Evolutionary conservation across 30 jellyfish, hydroid and myxozoan genomes (phyloP), one percentile per base, ranked within the genome.

Genomic region (Clytia hemisphaerica): DNA sequence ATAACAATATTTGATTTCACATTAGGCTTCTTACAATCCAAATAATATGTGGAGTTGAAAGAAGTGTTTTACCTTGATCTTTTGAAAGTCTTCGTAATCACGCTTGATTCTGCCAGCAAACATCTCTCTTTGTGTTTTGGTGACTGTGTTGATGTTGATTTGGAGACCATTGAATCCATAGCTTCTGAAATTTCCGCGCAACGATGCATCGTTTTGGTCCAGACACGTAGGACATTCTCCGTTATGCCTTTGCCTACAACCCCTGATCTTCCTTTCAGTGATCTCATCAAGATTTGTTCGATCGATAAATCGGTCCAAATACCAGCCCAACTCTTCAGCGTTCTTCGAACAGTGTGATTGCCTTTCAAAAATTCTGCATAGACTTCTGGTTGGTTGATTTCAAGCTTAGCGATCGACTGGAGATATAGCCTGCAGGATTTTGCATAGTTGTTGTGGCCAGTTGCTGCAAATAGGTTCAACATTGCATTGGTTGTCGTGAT

Each of bases 371-470:
- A 60, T 60, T 60, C 44, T 24, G 21, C 44, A 64, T 60, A 60
- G 24, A 60, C 15, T n/a, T 21, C 65, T 10, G 64, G 66, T 63
- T 60, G 73, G 10, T 30, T 32, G 16, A 16, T 60, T 30, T 60
- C 65, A 10, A 60, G 29, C 21, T 24, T 27, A 7, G 65, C 12
- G 10, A 60, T 15, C 29, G 19, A n/a, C 22, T 21, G 73, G 29
- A 60, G 73, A 32, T 60, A 60, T 14, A 60, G 65, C 16, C 73
- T 22, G 64, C 73, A 60, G 14, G 73, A 60, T 60, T 60, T 60
- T 22, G 62, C 65, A 30, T 60, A 60, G 73, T 60, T 60, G 24
- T 30, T 60, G 65, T 60, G 73, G 62, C 73, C 73, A 9, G 73
- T 60, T 22, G 64, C 73, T 9, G 73, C 73, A 21, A 16, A 60